These are phyloP conservation scores for Malacoraja senta DNA, from an alignment of 2,797 vertebrate genomes.

Conservation along the genomic window DNA sequence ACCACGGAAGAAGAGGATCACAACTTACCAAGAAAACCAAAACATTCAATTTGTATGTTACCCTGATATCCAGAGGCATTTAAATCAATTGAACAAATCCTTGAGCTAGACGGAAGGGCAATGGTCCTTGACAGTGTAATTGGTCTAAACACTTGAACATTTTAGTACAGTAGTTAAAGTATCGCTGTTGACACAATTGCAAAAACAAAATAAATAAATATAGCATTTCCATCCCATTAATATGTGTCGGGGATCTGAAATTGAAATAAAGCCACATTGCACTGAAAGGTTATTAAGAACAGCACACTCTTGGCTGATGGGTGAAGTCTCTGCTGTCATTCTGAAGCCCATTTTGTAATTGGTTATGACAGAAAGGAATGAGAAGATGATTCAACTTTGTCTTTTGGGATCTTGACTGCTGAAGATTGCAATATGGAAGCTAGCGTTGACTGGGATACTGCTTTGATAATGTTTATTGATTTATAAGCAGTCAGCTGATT, in stretches of 20 bases:
- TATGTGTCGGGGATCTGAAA: constrained; percentile 32
- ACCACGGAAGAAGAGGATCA: not conserved
- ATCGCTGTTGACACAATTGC: not conserved
- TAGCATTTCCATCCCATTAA: not conserved
- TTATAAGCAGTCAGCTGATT: not conserved
- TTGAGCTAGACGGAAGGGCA: not conserved
- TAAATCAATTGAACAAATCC: not conserved
- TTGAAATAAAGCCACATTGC: not conserved
- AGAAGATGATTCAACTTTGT: constrained; percentile 42
- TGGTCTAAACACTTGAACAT: not conserved
- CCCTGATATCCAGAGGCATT: not conserved
- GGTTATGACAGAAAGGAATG: constrained; percentile 42
- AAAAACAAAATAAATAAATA: not conserved
- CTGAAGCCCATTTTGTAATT: constrained; percentile 41
- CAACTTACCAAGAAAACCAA: not conserved
- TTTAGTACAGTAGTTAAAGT: not conserved
- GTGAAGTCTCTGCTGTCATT: constrained; percentile 42
- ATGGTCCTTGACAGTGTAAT: constrained; percentile 2
- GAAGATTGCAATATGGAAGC: constrained; percentile 41
- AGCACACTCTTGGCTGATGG: constrained; percentile 39
- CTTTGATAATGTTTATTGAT: not conserved
- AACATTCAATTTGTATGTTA: not conserved
- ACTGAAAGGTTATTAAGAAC: constrained; percentile 30
- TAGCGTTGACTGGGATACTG: not conserved
- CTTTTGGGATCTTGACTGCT: constrained; percentile 42